Percentiles rank a stretch among this genome's conserved stretches.
Evolutionary conservation across 2,888 invertebrate species (phyloP).

Genomic region (Zaprionus lineosus): DNA sequence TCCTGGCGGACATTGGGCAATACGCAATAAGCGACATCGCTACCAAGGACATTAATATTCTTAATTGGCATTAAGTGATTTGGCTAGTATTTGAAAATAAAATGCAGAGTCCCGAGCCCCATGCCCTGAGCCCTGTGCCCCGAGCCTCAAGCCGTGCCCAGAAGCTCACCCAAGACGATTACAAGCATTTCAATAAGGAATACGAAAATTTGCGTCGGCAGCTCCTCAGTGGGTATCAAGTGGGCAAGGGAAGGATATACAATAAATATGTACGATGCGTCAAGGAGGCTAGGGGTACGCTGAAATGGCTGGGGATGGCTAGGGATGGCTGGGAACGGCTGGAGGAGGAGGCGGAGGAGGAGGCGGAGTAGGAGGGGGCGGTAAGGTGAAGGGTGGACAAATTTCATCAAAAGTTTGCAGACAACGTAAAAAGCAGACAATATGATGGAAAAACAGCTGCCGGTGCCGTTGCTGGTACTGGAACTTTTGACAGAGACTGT

Average conservation of each 20-base stretch:
- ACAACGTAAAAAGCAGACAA: constrained; percentile 23
- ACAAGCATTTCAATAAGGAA: constrained; percentile 49
- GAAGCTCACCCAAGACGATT: constrained; percentile 19
- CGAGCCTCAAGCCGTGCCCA: too few relatives aligned
- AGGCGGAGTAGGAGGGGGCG: constrained; percentile 11
- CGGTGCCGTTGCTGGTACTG: constrained; percentile 16
- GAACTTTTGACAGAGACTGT: neutral
- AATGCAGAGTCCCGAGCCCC: constrained; percentile 11
- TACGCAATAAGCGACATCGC: constrained; percentile 48
- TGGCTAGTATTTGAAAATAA: constrained; percentile 43
- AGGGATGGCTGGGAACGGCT: neutral
- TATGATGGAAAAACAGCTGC: constrained; percentile 9
- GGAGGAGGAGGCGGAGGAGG: neutral
- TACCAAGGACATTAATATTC: constrained; percentile 71
- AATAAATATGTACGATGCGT: neutral
- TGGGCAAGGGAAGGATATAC: neutral
- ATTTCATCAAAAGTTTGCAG: constrained; percentile 58
- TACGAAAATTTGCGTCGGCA: constrained; percentile 34
- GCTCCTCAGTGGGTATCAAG: constrained; percentile 8
- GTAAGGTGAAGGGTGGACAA: constrained; percentile 31
- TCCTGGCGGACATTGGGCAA: neutral
- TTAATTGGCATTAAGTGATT: constrained; percentile 71
- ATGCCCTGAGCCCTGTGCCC: too few relatives aligned
- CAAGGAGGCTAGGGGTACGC: too few relatives aligned
- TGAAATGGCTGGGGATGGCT: neutral